Evolutionary conservation across 2,797 vertebrate genomes (phyloP), one percentile per base, ranked within the genome.

Genomic region (Echeneis naucrates): DNA sequence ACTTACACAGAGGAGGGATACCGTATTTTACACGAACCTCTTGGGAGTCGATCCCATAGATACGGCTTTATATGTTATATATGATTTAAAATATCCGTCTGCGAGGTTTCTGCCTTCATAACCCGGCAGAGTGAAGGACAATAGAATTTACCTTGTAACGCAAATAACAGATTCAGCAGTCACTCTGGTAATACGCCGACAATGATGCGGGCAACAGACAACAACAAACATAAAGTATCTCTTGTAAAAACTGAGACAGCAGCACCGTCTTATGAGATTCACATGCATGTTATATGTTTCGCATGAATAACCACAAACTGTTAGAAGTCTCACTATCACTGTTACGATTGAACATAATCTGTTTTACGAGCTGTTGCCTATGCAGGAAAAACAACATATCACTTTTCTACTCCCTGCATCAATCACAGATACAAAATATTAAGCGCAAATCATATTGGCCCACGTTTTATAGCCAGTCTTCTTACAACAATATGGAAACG

Each of bases 161-260:
- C 21, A 61, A 40, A 44, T 62, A 58, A 79, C 72, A 61, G 23
- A 85, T 74, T 74, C 27, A 81, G 50, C 48, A 57, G 57, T 40
- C 68, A 16, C 19, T 32, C 38, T 42, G 44, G 38, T 61, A 57
- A 71, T 51, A n/a, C 33, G 26, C 37, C 62, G 12, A 56, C 37
- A 26, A 62, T 16, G 27, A 5, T 56, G 40, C 23, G 38, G 23
- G 45, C 24, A 56, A 42, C 47, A 55, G 48, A n/a, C n/a, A n/a
- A n/a, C n/a, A n/a, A n/a, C n/a, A n/a, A 17, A 16, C 16, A 33
- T 5, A 24, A 51, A 42, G n/a, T 16, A 48, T 16, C 24, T 54
- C 38, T 13, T 35, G 30, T 56, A 38, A 52, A 23, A 21, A 32
- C 14, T 30, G 61, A 51, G 24, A 47, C 47, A 68, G 12, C 3